These are phyloP conservation scores for Pseudonaja textilis DNA, from an alignment of 2,113 vertebrate species.

Conservation along the genomic window DNA sequence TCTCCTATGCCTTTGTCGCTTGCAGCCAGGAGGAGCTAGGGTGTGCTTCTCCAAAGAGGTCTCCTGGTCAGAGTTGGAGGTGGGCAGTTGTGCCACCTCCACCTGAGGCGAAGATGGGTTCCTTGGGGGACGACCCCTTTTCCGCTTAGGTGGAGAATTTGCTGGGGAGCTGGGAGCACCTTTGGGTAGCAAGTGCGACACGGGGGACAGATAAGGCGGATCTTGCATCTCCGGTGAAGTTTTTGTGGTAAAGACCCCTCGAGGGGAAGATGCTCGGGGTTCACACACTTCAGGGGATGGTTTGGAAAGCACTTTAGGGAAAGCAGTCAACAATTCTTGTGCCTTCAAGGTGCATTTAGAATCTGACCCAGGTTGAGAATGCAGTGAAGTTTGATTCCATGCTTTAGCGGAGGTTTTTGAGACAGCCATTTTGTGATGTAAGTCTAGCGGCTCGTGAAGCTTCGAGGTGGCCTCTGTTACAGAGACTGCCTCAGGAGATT, in stretches of 20 bases:
- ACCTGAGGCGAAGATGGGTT: slow-evolving; percentile 60
- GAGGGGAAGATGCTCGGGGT: background rate
- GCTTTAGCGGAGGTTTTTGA: slow-evolving; percentile 13
- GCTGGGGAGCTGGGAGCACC: background rate
- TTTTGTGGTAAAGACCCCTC: background rate
- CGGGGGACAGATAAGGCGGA: background rate
- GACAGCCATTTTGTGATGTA: background rate
- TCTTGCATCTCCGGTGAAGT: background rate
- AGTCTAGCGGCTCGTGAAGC: background rate
- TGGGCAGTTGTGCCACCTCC: slow-evolving; percentile 51
- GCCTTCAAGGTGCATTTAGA: background rate
- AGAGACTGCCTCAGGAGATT: background rate
- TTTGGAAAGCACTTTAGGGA: background rate
- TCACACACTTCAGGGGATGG: background rate
- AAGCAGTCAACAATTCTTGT: background rate
- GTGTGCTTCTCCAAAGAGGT: background rate
- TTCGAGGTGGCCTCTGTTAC: background rate
- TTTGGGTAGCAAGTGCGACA: background rate
- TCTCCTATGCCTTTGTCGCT: slow-evolving; percentile 69
- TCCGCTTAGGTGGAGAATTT: slow-evolving; percentile 52
- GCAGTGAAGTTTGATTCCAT: background rate
- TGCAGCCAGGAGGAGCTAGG: slow-evolving; percentile 3
- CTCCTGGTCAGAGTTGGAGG: slow-evolving; percentile 30
- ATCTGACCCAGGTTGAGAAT: background rate
- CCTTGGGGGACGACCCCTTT: slow-evolving; percentile 66